These are phyloP conservation scores for Anarsia innoxiella DNA, from an alignment of 2,888 invertebrate genomes.

Conservation along the genomic window DNA sequence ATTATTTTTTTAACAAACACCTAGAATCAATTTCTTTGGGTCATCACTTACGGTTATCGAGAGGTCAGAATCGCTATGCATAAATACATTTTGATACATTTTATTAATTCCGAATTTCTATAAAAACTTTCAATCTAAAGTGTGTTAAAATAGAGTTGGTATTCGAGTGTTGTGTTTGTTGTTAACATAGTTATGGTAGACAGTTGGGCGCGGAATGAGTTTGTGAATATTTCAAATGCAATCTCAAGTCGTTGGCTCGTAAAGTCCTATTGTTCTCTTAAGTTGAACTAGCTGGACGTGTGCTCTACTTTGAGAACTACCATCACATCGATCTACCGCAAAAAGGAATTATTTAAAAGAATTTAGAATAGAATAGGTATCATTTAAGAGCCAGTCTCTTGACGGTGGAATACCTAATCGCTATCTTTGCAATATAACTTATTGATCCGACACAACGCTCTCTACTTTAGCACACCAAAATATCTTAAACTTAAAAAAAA, in stretches of 20 bases:
- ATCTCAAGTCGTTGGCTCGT: slow-evolving; percentile 62
- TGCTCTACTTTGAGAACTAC: no score
- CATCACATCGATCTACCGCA: no score
- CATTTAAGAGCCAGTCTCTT: no score
- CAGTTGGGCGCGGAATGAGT: slow-evolving; percentile 64
- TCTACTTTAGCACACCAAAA: no score
- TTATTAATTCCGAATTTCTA: neutral
- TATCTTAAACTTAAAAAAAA: no score
- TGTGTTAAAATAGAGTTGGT: neutral
- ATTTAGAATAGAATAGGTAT: no score
- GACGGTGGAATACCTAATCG: no score
- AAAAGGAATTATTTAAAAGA: no score
- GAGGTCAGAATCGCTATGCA: slow-evolving; percentile 49
- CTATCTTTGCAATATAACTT: no score
- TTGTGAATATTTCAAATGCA: slow-evolving; percentile 72
- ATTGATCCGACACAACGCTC: no score
- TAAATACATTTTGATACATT: slow-evolving; percentile 37
- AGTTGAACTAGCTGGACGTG: no score
- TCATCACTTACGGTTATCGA: slow-evolving; percentile 34
- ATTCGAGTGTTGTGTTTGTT: slow-evolving; percentile 15
- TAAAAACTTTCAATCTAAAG: neutral
- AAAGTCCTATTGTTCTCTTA: slow-evolving; percentile 63
- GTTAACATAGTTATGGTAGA: slow-evolving; percentile 50
- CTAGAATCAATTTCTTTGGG: slow-evolving; percentile 53
- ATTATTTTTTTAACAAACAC: slow-evolving; percentile 29